A percentile compares a stretch with the other conserved stretches of the same genome.
Evolutionary conservation across 2,888 invertebrate species (phyloP).

Genomic region (Pyralis farinalis): DNA sequence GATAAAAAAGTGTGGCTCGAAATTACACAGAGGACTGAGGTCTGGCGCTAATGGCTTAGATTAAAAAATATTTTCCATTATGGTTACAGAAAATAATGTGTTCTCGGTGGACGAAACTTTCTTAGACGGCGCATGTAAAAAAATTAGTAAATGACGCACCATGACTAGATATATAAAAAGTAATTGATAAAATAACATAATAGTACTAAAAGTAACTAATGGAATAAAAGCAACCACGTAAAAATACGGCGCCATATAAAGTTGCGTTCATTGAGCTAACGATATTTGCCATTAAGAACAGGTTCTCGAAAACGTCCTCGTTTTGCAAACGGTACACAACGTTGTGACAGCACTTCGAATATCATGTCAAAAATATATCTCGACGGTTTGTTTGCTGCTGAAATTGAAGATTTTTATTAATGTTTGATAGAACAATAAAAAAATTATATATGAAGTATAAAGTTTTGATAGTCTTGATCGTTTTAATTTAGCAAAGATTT

Average conservation of each 20-base stretch:
- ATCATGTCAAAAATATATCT: constrained; percentile 18
- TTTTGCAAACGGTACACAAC: constrained; percentile 42
- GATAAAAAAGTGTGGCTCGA: constrained; percentile 66
- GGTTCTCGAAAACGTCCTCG: constrained; percentile 51
- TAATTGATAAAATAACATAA: constrained; percentile 30
- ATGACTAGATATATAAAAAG: constrained; percentile 30
- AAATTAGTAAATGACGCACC: constrained; percentile 40
- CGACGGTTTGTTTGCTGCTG: constrained; percentile 5
- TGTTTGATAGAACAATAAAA: constrained; percentile 7
- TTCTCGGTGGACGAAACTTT: constrained; percentile 37
- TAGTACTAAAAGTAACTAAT: constrained; percentile 24
- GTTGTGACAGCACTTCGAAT: constrained; percentile 40
- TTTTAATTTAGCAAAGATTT: neutral
- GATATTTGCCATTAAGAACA: constrained; percentile 39
- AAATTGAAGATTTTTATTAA: constrained; percentile 1
- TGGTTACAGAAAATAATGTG: constrained; percentile 49
- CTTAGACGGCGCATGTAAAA: constrained; percentile 40
- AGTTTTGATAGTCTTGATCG: neutral
- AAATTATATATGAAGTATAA: neutral
- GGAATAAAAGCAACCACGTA: constrained; percentile 27
- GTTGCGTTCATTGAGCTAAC: constrained; percentile 48
- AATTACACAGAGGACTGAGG: constrained; percentile 70
- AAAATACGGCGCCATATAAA: constrained; percentile 19
- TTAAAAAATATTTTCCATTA: constrained; percentile 75
- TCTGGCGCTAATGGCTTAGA: constrained; percentile 69